phyloP scores from a whole-genome alignment of 2,113 vertebrate species.

The Butorides virescens region DNA sequence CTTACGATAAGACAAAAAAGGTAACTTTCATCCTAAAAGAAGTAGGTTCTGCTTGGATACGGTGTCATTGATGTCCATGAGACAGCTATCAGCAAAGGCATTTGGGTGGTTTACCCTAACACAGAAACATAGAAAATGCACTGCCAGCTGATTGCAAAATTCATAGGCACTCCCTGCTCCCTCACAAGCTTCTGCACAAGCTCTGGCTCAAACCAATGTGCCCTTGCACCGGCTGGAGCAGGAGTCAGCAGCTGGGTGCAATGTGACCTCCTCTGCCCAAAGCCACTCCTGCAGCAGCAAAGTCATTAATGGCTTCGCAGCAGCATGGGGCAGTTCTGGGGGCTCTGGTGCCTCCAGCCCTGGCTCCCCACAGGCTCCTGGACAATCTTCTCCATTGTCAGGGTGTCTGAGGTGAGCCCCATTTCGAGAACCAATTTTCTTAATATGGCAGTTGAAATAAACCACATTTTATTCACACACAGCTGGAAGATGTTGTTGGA shows the following conservation, averaged over 20 bases:
- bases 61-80: neutral
- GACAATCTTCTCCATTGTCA: neutral
- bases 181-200: neutral
- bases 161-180: neutral
- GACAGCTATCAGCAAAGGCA: neutral
- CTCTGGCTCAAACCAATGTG: neutral
- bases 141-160: neutral
- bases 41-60: neutral
- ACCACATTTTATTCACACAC: neutral
- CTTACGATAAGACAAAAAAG: neutral
- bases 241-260: neutral
- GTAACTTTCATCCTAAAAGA: neutral
- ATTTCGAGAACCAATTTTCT: neutral
- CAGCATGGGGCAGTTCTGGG: fast-evolving
- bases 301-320: neutral
- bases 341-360: neutral
- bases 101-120: neutral
- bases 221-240: neutral
- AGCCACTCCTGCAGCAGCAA: neutral
- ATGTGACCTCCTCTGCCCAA: neutral
- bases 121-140: neutral
- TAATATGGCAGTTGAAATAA: neutral
- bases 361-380: neutral
- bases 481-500: neutral
- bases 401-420: neutral